These are phyloP conservation scores for Trachythela sp. DNA, from an alignment of 64 coral and sea anemone species.

Conservation along the genomic window DNA sequence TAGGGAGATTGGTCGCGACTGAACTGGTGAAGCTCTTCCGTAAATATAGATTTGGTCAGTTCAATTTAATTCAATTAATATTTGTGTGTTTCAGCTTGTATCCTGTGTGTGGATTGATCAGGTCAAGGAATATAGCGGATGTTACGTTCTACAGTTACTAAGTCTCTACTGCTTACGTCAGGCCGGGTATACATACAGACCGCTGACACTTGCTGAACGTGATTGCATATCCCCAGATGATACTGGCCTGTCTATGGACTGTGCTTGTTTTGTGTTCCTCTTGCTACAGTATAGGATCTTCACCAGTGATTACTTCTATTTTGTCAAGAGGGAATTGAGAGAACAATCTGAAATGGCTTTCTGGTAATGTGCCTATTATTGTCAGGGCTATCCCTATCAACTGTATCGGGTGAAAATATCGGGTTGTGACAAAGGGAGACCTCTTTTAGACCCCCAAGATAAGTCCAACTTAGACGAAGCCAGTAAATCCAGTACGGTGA, in stretches of 20 bases:
- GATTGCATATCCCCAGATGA: constrained; percentile 88
- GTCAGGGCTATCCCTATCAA: neutral
- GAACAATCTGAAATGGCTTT: constrained; percentile 91
- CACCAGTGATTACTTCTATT: constrained; percentile 76
- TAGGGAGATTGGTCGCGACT: too few species aligned
- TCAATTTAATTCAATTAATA: neutral
- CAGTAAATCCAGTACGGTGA: too few species aligned
- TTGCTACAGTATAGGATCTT: constrained; percentile 84
- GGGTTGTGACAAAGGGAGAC: too few species aligned
- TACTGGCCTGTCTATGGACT: constrained; percentile 95
- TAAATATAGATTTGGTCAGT: too few species aligned
- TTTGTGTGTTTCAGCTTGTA: constrained; percentile 43
- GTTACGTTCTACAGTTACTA: constrained; percentile 83
- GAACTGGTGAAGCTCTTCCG: too few species aligned
- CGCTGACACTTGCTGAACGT: constrained; percentile 23
- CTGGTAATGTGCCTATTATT: constrained; percentile 28
- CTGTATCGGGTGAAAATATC: too few species aligned
- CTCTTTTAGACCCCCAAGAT: too few species aligned
- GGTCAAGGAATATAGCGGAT: constrained; percentile 74
- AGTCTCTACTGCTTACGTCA: constrained; percentile 90
- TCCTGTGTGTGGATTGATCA: constrained; percentile 86
- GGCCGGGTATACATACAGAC: constrained; percentile 59
- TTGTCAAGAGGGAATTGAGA: constrained; percentile 76
- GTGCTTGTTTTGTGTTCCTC: constrained; percentile 82
- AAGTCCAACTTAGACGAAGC: too few species aligned